A percentile compares a stretch with the other conserved stretches of the same genome.
These are phyloP conservation scores for Hylaeus anthracinus DNA, from an alignment of 1,140 invertebrate genomes.

Conservation along the genomic window DNA sequence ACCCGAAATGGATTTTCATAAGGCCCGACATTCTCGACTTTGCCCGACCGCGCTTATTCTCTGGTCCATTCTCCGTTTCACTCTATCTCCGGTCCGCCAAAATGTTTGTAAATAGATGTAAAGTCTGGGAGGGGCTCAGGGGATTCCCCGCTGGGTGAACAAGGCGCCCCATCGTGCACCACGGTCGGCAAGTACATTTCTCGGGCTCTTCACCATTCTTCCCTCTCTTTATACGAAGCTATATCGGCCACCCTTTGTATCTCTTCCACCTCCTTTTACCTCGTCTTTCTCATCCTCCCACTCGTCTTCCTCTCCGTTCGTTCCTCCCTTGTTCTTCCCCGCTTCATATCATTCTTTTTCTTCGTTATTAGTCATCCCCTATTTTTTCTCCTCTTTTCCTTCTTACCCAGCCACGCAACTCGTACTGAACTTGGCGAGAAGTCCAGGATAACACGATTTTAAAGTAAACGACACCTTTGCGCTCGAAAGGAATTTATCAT, in stretches of 20 bases:
- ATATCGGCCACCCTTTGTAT: constrained; percentile 36
- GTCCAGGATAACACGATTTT: no score
- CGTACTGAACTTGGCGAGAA: no score
- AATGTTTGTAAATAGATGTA: constrained; percentile 79
- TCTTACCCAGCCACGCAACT: no score
- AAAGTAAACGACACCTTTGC: no score
- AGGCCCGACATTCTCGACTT: constrained; percentile 64
- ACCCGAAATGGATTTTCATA: constrained; percentile 73
- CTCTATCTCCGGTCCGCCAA: constrained; percentile 68
- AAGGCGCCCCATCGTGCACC: constrained; percentile 73
- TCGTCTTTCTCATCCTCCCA: constrained; percentile 16
- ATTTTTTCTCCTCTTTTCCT: constrained; percentile 8
- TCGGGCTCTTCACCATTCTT: constrained; percentile 50
- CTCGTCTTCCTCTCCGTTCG: constrained; percentile 12
- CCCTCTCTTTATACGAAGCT: constrained; percentile 28
- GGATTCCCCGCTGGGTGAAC: constrained; percentile 72
- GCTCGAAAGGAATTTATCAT: no score
- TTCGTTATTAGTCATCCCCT: constrained; percentile 28
- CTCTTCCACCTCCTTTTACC: constrained; percentile 22
- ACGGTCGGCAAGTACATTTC: constrained; percentile 63
- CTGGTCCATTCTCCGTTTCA: constrained; percentile 47
- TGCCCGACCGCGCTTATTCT: constrained; percentile 54
- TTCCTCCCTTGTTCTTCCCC: neutral
- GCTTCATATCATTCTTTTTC: neutral
- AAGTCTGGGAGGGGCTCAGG: constrained; percentile 71